These are phyloP conservation scores for Balanococcus diminutus DNA, from an alignment of 2,888 invertebrate species.

Conservation along the genomic window DNA sequence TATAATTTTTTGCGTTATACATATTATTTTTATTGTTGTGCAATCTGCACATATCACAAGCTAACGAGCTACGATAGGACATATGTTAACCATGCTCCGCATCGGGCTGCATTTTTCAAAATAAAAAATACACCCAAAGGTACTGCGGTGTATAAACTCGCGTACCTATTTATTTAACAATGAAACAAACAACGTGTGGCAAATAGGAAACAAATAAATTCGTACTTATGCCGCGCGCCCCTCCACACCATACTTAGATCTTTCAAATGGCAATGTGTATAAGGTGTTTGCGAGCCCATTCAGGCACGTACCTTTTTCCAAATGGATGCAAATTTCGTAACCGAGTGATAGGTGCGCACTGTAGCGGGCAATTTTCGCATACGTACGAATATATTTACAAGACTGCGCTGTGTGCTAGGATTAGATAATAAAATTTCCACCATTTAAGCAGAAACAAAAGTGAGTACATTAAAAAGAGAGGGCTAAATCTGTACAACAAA, in stretches of 20 bases:
- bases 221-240: neutral
- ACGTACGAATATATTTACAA: no score
- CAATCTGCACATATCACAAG: neutral
- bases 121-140: neutral
- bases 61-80: neutral
- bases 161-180: neutral
- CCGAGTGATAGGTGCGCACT: neutral
- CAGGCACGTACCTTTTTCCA: neutral
- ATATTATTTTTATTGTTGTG: neutral
- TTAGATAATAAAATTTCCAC: constrained; percentile 10
- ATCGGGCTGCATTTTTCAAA: neutral
- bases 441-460: constrained; percentile 18
- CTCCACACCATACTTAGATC: neutral
- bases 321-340: neutral
- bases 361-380: neutral
- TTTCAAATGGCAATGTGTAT: neutral
- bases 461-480: neutral
- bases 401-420: neutral
- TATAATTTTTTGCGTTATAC: neutral
- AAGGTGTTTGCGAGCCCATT: neutral
- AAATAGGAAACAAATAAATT: neutral
- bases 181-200: neutral
- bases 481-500: constrained; percentile 9
- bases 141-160: neutral
- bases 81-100: neutral